phyloP scores from a whole-genome alignment of 1,140 invertebrate genomes.

The Drosophila littoralis region DNA sequence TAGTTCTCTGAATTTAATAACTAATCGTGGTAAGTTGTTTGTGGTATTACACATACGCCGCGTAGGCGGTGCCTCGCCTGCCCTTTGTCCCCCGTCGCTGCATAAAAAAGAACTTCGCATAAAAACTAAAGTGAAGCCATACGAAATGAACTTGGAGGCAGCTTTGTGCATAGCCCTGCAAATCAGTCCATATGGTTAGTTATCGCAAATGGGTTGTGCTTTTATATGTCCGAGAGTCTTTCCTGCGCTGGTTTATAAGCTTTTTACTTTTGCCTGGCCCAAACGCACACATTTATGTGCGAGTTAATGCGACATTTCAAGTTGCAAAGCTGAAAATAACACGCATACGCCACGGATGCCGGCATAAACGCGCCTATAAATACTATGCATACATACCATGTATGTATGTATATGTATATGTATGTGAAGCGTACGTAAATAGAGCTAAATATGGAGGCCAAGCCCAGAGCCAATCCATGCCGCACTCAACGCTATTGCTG shows the following conservation, averaged over 20 bases:
- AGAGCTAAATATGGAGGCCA: slow-evolving; percentile 49
- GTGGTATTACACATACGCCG: slow-evolving; percentile 40
- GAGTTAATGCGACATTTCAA: slow-evolving; percentile 63
- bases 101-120: slow-evolving; percentile 19
- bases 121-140: slow-evolving; percentile 36
- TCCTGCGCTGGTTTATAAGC: slow-evolving; percentile 45
- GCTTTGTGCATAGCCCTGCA: slow-evolving; percentile 17
- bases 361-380: slow-evolving; percentile 44
- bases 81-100: slow-evolving; percentile 2
- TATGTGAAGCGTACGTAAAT: slow-evolving; percentile 16
- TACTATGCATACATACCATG: slow-evolving; percentile 21
- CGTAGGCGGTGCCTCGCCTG: slow-evolving; percentile 15
- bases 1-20: not conserved
- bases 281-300: slow-evolving; percentile 54
- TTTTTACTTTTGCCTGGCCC: slow-evolving; percentile 45
- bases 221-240: slow-evolving; percentile 6
- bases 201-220: slow-evolving; percentile 14
- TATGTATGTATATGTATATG: not conserved
- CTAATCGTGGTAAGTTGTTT: slow-evolving; percentile 30
- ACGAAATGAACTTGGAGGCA: slow-evolving; percentile 22
- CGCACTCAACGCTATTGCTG: slow-evolving; percentile 12
- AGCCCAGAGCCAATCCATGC: slow-evolving; percentile 25
- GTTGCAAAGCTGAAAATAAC: slow-evolving; percentile 72
- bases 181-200: slow-evolving; percentile 27
- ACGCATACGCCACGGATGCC: slow-evolving; percentile 80